Percentiles rank a stretch among this genome's conserved stretches.
These are phyloP conservation scores for Sprattus sprattus DNA, from an alignment of 2,113 vertebrate species.

Conservation along the genomic window DNA sequence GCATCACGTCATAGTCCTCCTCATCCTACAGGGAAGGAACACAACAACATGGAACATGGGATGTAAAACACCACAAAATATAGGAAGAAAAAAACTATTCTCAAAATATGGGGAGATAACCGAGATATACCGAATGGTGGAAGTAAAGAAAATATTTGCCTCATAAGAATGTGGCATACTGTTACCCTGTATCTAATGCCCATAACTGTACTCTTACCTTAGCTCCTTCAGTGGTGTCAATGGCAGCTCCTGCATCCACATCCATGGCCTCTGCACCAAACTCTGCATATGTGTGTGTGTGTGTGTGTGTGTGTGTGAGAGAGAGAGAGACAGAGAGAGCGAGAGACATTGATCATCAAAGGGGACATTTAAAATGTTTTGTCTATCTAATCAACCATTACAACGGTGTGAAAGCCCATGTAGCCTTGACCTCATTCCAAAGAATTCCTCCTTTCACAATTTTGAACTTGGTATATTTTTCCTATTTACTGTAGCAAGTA, in stretches of 20 bases:
- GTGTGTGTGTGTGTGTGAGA: neutral
- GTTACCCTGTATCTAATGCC: no score
- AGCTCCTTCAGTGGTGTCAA: conserved; percentile 51
- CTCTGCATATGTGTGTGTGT: neutral
- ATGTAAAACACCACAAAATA: neutral
- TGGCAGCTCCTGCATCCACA: conserved; percentile 32
- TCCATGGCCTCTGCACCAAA: conserved; percentile 39
- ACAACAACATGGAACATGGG: neutral
- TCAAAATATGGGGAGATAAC: neutral
- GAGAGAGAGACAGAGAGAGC: neutral
- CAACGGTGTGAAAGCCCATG: neutral
- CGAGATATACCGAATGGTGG: no score
- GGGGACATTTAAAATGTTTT: no score
- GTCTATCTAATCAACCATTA: neutral
- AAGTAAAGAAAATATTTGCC: no score
- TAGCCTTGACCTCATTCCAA: neutral
- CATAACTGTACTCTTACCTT: conserved; percentile 26
- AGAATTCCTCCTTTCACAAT: neutral
- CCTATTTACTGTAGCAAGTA: neutral
- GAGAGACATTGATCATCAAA: neutral
- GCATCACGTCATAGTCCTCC: conserved; percentile 97
- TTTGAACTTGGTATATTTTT: neutral
- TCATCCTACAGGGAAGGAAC: conserved; percentile 77
- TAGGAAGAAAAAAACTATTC: neutral
- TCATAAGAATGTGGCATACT: no score